phyloP scores from a whole-genome alignment of 2,113 vertebrate genomes.

The Bagarius yarrelli region DNA sequence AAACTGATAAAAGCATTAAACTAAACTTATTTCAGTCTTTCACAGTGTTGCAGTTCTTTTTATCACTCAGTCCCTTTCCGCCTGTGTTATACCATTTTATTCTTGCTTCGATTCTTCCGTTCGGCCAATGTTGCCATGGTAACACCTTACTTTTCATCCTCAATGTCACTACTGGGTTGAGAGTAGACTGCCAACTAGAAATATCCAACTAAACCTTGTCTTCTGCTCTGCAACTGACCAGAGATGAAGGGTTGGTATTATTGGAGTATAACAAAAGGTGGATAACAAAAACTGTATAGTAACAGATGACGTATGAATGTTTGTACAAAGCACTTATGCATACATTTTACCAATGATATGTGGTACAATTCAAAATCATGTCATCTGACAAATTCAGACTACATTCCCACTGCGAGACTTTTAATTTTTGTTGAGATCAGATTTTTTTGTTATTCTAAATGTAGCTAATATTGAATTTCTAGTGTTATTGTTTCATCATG shows the following conservation, averaged over 20 bases:
- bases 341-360: background rate
- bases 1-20: background rate
- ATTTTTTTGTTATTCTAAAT: no score
- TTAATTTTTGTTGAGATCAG: no score
- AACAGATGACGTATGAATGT: background rate
- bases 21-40: background rate
- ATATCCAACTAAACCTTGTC: background rate
- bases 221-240: background rate
- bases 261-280: background rate
- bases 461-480: no score
- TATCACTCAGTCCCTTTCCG: background rate
- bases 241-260: background rate
- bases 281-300: background rate
- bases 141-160: background rate
- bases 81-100: background rate
- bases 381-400: background rate
- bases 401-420: no score
- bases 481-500: no score
- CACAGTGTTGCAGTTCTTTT: background rate
- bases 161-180: slow-evolving; percentile 14
- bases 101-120: background rate
- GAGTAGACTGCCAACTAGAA: background rate
- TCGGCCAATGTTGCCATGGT: slow-evolving; percentile 6
- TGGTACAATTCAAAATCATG: background rate
- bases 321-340: background rate